Percentiles rank a stretch among this genome's conserved stretches.
phyloP scores from a whole-genome alignment of 2,113 vertebrate species.

The Oreotragus oreotragus region DNA sequence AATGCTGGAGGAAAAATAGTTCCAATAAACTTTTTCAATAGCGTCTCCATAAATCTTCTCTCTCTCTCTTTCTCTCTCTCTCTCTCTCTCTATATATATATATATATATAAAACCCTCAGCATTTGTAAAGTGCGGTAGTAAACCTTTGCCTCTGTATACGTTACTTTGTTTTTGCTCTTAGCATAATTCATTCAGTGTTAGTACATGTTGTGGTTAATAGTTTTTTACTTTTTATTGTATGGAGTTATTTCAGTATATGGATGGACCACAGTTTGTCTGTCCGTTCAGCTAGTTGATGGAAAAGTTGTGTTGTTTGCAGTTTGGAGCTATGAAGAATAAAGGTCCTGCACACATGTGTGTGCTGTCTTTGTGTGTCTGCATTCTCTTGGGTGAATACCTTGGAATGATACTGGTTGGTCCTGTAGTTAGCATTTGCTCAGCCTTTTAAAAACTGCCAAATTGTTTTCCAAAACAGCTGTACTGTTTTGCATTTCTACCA shows the following conservation, averaged over 20 bases:
- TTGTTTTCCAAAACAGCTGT: background rate
- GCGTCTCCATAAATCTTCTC: background rate
- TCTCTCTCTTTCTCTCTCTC: no score
- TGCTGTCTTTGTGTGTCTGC: background rate
- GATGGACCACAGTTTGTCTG: background rate
- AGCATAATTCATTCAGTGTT: background rate
- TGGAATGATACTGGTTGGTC: background rate
- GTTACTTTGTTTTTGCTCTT: background rate
- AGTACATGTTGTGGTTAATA: background rate
- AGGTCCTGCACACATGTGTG: background rate
- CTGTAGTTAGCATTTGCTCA: background rate
- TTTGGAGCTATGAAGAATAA: background rate
- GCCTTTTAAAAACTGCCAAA: background rate
- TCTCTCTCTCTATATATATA: no score
- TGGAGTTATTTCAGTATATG: background rate
- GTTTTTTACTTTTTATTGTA: background rate
- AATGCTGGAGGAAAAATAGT: background rate
- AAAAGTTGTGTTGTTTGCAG: background rate
- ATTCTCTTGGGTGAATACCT: background rate
- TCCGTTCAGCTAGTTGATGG: background rate
- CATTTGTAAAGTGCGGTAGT: background rate
- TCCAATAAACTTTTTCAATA: background rate
- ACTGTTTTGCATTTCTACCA: background rate
- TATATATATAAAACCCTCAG: background rate
- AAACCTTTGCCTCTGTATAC: background rate